Evolutionary conservation across 1,140 invertebrate species (phyloP).

Genomic region (Saccostrea echinata): DNA sequence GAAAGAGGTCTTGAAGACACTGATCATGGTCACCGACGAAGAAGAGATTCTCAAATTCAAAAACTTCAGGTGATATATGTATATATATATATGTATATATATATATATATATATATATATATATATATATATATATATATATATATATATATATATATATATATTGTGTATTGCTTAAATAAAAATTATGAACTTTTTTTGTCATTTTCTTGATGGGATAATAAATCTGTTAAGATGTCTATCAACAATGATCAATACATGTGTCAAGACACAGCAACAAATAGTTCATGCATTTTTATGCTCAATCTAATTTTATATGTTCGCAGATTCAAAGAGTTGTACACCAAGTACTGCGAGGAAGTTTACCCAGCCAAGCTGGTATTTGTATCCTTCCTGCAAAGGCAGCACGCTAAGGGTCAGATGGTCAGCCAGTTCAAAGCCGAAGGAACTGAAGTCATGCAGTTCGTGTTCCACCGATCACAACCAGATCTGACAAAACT

Average conservation of each 20-base stretch:
- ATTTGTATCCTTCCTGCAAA: conserved; percentile 76
- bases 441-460: conserved; percentile 67
- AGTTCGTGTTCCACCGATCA: conserved; percentile 72
- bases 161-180: too few relatives aligned
- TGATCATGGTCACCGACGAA: conserved; percentile 79
- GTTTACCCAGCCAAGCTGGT: conserved; percentile 77
- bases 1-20: conserved; percentile 76
- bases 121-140: neutral
- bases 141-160: too few relatives aligned
- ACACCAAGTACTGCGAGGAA: conserved; percentile 75
- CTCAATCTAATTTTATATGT: conserved; percentile 37
- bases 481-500: conserved; percentile 78
- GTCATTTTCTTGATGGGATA: too few relatives aligned
- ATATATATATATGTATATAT: neutral
- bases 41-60: conserved; percentile 73
- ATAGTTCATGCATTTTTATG: neutral
- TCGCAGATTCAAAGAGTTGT: conserved; percentile 71
- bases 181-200: too few relatives aligned
- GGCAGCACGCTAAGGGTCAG: conserved; percentile 72
- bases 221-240: too few relatives aligned
- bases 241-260: too few relatives aligned
- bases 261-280: neutral
- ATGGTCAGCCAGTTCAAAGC: conserved; percentile 70
- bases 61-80: conserved; percentile 24
- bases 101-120: neutral